These are phyloP conservation scores for Gyps fulvus DNA, from an alignment of 2,113 vertebrate genomes.

Conservation along the genomic window DNA sequence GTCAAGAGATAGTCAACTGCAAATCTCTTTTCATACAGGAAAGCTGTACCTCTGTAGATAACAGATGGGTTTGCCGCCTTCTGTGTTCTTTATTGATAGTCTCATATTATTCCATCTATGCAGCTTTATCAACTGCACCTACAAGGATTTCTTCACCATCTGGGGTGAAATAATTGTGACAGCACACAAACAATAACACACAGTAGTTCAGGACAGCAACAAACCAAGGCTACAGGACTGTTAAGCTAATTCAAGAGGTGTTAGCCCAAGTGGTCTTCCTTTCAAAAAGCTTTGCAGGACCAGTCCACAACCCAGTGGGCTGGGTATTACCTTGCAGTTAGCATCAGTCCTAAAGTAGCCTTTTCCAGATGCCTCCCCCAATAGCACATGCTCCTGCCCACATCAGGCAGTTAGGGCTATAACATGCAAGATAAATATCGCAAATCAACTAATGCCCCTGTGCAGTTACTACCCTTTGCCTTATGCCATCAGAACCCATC, in stretches of 20 bases:
- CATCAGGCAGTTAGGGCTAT: conserved; percentile 21
- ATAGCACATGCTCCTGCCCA: conserved; percentile 40
- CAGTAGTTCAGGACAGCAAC: conserved; percentile 22
- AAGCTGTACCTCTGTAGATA: not conserved
- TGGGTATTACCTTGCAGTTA: conserved; percentile 13
- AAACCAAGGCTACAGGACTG: conserved; percentile 44
- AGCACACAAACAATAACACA: conserved; percentile 29
- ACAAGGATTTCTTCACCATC: conserved; percentile 21
- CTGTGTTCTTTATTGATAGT: not conserved
- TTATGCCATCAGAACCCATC: not conserved
- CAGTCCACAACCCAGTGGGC: not conserved
- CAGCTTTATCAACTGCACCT: not conserved
- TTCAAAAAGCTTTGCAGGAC: not conserved
- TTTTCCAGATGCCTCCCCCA: conserved; percentile 24
- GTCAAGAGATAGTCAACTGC: not conserved
- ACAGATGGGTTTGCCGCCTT: not conserved
- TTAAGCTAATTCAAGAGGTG: conserved; percentile 25
- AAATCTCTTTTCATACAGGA: not conserved
- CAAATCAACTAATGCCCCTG: not conserved
- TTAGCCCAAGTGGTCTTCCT: not conserved
- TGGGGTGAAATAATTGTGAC: conserved; percentile 21
- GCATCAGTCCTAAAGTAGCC: conserved; percentile 39
- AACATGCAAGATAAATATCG: conserved; percentile 33
- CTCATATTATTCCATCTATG: not conserved
- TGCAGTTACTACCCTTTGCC: not conserved